Percentiles rank a stretch among this genome's conserved stretches.
phyloP scores from a whole-genome alignment of 2,113 vertebrate genomes.

The Cyanoderma ruficeps region DNA sequence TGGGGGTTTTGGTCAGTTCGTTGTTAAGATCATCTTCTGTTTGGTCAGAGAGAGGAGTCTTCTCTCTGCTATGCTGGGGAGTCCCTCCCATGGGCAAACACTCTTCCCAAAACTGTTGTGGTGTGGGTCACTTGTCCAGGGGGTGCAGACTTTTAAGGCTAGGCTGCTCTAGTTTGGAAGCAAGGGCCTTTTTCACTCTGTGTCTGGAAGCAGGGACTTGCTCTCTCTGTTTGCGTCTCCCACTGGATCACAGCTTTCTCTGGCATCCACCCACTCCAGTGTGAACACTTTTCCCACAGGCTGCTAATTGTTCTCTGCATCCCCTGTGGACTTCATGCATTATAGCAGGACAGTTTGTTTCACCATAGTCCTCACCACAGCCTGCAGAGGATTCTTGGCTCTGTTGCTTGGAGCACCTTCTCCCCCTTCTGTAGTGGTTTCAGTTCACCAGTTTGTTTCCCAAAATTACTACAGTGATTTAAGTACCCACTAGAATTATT shows the following conservation, averaged over 20 bases:
- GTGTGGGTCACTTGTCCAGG: rapidly evolving
- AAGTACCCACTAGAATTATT: background rate
- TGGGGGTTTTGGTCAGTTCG: background rate
- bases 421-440: background rate
- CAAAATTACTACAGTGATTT: background rate
- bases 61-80: background rate
- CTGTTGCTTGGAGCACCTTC: too few species aligned
- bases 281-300: rapidly evolving
- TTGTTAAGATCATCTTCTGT: background rate
- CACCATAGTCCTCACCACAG: background rate
- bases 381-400: background rate
- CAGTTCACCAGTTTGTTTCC: background rate
- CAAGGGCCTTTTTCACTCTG: background rate
- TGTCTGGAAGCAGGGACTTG: background rate
- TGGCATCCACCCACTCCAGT: rapidly evolving
- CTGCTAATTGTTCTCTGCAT: background rate
- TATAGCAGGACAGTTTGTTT: background rate
- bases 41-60: background rate
- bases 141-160: background rate
- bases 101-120: background rate
- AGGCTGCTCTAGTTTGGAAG: background rate
- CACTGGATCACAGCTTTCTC: background rate
- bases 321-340: too few species aligned
- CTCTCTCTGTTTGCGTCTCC: too few species aligned
- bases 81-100: background rate